Conservation (phyloP, 1,140 invertebrate genomes). For the Helicoverpa zea region DNA sequence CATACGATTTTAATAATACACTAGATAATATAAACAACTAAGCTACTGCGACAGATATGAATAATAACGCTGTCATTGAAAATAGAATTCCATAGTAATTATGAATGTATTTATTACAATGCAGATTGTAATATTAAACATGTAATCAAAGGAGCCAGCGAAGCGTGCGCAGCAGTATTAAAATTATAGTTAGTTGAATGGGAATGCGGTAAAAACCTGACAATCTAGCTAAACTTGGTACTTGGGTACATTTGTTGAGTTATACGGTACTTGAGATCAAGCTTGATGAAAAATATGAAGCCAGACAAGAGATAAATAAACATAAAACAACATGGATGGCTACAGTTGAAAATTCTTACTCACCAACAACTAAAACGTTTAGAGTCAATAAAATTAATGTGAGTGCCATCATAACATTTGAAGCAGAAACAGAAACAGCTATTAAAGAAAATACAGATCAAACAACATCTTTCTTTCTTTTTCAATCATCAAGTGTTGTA, state of each 20-base stretch:
- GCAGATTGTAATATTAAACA: conserved; percentile 18
- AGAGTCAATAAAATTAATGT: background rate
- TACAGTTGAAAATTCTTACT: background rate
- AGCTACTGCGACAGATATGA: background rate
- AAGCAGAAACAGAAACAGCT: too few species aligned
- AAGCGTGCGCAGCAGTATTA: conserved; percentile 26
- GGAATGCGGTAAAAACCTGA: conserved; percentile 26
- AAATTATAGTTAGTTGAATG: conserved; percentile 7
- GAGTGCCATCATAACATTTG: too few species aligned
- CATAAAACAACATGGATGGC: too few species aligned
- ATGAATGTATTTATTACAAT: conserved; percentile 25
- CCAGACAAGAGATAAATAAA: background rate
- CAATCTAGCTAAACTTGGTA: conserved; percentile 15
- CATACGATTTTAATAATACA: too few species aligned
- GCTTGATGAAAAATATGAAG: background rate
- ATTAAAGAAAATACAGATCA: too few species aligned
- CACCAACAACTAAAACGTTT: background rate
- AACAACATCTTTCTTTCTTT: too few species aligned
- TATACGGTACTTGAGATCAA: background rate
- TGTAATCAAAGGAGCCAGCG: conserved; percentile 21
- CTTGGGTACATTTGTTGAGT: conserved; percentile 6
- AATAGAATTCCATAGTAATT: conserved; percentile 24
- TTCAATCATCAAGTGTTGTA: background rate
- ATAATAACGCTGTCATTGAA: background rate
- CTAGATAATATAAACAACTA: background rate